phyloP scores from a whole-genome alignment of 2,797 vertebrate genomes.

The Coracias cyanogaster region DNA sequence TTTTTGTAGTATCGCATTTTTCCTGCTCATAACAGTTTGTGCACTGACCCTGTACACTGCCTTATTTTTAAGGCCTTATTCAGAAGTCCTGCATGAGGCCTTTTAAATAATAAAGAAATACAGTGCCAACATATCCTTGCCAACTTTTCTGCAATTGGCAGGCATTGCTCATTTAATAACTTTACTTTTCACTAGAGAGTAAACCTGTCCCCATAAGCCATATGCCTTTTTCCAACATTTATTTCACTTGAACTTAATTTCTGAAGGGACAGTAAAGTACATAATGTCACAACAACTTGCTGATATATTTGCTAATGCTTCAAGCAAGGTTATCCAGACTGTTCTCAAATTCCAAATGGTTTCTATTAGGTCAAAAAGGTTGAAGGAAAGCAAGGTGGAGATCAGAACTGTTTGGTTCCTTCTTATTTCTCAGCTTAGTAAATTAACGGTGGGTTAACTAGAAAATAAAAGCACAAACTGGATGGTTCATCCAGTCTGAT shows the following conservation, averaged over 20 bases:
- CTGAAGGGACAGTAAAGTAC: constrained; percentile 44
- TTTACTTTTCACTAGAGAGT: constrained; percentile 43
- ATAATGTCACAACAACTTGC: constrained; percentile 10
- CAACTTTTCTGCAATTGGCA: constrained; percentile 40
- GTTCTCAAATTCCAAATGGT: background rate
- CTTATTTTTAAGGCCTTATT: background rate
- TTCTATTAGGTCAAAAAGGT: background rate
- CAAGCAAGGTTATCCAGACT: constrained; percentile 41
- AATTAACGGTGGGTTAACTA: background rate
- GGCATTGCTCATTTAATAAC: constrained; percentile 52
- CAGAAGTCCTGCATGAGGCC: background rate
- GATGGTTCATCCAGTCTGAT: background rate
- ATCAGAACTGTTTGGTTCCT: background rate
- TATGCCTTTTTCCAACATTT: constrained; percentile 53
- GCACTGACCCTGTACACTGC: background rate
- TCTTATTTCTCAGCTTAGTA: background rate
- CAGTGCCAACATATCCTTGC: constrained; percentile 14
- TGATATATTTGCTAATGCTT: constrained; percentile 38
- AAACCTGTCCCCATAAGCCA: constrained; percentile 59
- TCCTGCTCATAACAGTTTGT: background rate
- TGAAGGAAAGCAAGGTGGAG: background rate
- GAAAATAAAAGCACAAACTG: background rate
- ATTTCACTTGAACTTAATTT: constrained; percentile 46
- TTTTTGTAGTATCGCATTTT: background rate
- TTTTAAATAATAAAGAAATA: constrained; percentile 31